Evolutionary conservation across 2,888 invertebrate genomes (phyloP).

Genomic region (Dorcus hopei): DNA sequence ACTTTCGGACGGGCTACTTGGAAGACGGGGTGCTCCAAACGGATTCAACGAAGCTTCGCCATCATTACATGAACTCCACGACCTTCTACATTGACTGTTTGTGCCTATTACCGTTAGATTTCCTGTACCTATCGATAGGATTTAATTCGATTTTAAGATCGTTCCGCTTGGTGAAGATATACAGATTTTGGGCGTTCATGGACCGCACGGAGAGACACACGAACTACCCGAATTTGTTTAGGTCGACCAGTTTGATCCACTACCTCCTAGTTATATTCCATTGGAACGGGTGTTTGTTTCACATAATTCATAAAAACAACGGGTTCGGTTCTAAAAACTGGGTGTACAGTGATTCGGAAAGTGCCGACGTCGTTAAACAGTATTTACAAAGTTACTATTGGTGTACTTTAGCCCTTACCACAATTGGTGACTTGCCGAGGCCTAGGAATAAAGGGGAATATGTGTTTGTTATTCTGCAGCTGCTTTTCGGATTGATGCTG

Average conservation of each 20-base stretch:
- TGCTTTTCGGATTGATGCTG: conserved; percentile 89
- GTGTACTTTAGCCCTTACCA: conserved; percentile 94
- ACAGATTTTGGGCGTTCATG: conserved; percentile 98
- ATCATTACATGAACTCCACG: conserved; percentile 94
- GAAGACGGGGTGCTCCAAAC: conserved; percentile 98
- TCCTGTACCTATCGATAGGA: conserved; percentile 93
- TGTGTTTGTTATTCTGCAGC: conserved; percentile 90
- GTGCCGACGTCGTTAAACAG: conserved; percentile 86
- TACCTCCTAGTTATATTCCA: conserved; percentile 97
- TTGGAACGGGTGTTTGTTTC: conserved; percentile 99
- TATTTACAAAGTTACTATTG: conserved; percentile 98
- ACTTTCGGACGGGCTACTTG: conserved; percentile 95
- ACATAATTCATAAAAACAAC: conserved; percentile 93
- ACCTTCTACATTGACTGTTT: conserved; percentile 98
- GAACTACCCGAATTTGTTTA: conserved; percentile 95
- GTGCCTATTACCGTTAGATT: conserved; percentile 95
- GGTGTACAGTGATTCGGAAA: conserved; percentile 82
- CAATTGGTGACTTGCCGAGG: conserved; percentile 88
- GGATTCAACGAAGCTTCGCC: conserved; percentile 86
- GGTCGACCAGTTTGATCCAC: conserved; percentile 88
- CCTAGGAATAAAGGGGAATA: conserved; percentile 94
- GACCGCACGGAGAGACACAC: conserved; percentile 97
- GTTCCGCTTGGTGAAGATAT: conserved; percentile 95
- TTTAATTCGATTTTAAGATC: conserved; percentile 94
- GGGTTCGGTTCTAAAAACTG: conserved; percentile 91